These are phyloP conservation scores for Pampusana beccarii DNA, from an alignment of 2,113 vertebrate genomes.

Conservation along the genomic window DNA sequence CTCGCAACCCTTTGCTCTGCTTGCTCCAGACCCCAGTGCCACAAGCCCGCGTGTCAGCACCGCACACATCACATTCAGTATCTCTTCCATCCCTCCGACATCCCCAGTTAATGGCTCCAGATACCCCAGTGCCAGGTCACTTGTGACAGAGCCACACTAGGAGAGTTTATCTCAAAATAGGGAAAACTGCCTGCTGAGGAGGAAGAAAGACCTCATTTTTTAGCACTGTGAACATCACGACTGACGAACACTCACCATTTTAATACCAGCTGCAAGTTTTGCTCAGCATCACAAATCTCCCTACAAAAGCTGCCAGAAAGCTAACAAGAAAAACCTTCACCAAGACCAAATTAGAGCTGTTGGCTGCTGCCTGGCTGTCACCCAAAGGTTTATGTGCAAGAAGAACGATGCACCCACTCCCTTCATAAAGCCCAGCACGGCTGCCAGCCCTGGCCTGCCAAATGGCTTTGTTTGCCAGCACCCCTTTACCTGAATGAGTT, in stretches of 20 bases:
- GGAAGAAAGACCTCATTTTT: background rate
- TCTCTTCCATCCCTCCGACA: background rate
- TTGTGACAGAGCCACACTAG: accelerated
- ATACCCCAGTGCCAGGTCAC: background rate
- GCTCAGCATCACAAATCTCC: background rate
- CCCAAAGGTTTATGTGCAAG: background rate
- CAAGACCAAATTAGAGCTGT: background rate
- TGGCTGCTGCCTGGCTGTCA: background rate
- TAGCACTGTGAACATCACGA: background rate
- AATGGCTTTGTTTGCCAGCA: background rate
- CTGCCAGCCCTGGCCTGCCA: background rate
- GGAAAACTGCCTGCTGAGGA: background rate
- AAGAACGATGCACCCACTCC: background rate
- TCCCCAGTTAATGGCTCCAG: background rate
- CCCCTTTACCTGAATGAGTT: background rate
- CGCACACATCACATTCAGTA: accelerated
- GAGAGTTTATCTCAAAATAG: background rate
- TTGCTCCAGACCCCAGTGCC: background rate
- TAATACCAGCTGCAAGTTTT: background rate
- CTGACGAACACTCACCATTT: background rate
- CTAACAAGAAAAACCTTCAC: background rate
- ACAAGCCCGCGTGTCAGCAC: background rate
- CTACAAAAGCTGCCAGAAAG: background rate
- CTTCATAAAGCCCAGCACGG: background rate
- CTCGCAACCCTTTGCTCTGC: accelerated